Base-by-base conservation (phyloP, 1,140 invertebrate genomes). In the Acyrthosiphon pisum region DNA sequence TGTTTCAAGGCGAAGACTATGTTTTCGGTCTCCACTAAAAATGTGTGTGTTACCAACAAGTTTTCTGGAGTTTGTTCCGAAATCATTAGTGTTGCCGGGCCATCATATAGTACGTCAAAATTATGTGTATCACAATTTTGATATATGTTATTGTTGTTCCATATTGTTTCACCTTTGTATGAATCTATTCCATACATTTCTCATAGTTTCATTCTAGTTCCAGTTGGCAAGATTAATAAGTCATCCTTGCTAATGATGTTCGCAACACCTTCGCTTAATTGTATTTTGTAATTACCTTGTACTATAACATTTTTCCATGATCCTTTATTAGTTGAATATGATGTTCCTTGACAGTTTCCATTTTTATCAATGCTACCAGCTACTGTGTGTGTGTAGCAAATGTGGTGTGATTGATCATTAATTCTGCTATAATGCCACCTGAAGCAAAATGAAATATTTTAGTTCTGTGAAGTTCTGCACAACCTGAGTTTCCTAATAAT, bases 251-350 rank as follows among this genome's bases (percentile, higher is more conserved):
- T 37, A 35, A 41, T 50, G 20, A 50, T 30, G 4, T 35, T 84
- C 3, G 83, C 81, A 26, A 41, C 23, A 6, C 76, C 76, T n/a
- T 50, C 48, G 23, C 22, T 50, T 26, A 93, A 1, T 6, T 18
- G 26, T 35, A 93, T 84, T 86, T 93, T 93, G 26, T 37, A 44
- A 2, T 83, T 93, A 20, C 11, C 48, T n/a, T 93, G 92, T 7
- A 86, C 92, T 9, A 93, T 50, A 18, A 93, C 50, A 26, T 86
- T 53, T 35, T 30, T 56, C 18, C 46, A 56, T 0, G 30, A 18
- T 35, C 26, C 14, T 23, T 35, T 37, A 14, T 56, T 22, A 8
- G n/a, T 26, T 37, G 56, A 4, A 30, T 56, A n/a, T n/a, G n/a
- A n/a, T n/a, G n/a, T n/a, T n/a, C n/a, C n/a, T n/a, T n/a, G n/a